Base-by-base conservation (phyloP, 1,140 invertebrate genomes). In the Nephotettix cincticeps region DNA sequence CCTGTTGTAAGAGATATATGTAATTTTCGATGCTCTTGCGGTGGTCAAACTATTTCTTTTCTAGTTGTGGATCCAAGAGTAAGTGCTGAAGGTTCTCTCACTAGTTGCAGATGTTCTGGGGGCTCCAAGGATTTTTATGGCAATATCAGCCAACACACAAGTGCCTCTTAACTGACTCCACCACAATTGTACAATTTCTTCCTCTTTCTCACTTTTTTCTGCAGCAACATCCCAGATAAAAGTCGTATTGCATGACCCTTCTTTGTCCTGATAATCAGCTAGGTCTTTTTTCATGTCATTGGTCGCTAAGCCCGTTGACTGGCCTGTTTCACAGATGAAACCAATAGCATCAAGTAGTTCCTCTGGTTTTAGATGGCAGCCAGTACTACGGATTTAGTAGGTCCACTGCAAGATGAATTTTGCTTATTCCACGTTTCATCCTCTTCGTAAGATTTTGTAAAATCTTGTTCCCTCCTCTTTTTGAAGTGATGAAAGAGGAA, bases 261-360 rank as follows among this genome's bases (percentile, higher is more conserved):
- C 40, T 68, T 54, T 68, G 67, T 68, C 43, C 23, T 45, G 51
- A 27, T 68, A 68, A 54, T n/a, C n/a, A n/a, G n/a, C n/a, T n/a
- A n/a, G n/a, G 21, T 9, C 9, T 19, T 28, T 23, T 27, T 68
- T n/a, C 21, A 9, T 51, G 14, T 27, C 27, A 32, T 61, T 19
- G n/a, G 19, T 19, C 27, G 17, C 25, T 14, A 23, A 36, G 63
- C 32, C 0, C 32, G 25, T 2, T 29, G 32, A 51, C 51, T n/a
- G n/a, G n/a, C n/a, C n/a, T n/a, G n/a, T n/a, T n/a, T n/a, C n/a
- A n/a, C n/a, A n/a, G n/a, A n/a, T 30, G 28, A 68, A 68, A 13
- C 40, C n/a, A 9, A 68, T 54, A 1, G 1, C 67, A 47, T 51
- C 67, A 0, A 51, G n/a, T n/a, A n/a, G n/a, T n/a, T n/a, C n/a